These are phyloP conservation scores for Nyctereutes procyonoides DNA, from an alignment of 2,113 vertebrate genomes.

Conservation along the genomic window DNA sequence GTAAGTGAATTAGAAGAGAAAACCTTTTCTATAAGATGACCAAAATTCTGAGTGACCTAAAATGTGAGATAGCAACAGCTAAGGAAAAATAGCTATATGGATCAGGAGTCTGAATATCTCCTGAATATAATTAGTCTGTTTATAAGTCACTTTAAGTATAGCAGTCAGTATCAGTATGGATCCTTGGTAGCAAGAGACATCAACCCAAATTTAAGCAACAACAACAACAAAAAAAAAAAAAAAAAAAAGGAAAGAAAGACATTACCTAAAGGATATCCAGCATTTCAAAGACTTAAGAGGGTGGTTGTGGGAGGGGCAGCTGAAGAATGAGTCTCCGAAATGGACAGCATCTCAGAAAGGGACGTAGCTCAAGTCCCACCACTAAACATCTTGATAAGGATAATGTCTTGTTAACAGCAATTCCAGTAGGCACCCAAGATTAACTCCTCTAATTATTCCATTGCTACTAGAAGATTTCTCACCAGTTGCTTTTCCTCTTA, in stretches of 20 bases:
- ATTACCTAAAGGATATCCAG: neutral
- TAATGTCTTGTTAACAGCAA: accelerated
- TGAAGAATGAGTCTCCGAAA: neutral
- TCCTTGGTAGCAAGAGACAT: neutral
- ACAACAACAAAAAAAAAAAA: neutral
- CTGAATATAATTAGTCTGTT: neutral
- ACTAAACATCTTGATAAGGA: accelerated
- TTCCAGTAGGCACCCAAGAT: neutral
- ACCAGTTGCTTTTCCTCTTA: neutral
- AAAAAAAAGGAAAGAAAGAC: neutral
- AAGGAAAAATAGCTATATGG: neutral
- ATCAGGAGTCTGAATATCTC: conserved; percentile 11
- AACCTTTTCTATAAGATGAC: neutral
- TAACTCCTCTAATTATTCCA: neutral
- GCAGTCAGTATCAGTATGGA: neutral
- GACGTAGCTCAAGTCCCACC: accelerated
- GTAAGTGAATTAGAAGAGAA: conserved; percentile 24
- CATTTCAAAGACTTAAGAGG: neutral
- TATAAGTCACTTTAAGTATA: neutral
- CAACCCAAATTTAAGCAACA: neutral
- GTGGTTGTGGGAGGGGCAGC: neutral
- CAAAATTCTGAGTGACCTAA: neutral
- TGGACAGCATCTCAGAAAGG: neutral
- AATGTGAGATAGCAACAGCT: neutral
- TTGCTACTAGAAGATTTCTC: neutral